Evolutionary conservation across 2,888 invertebrate genomes (phyloP), one percentile per base, ranked within the genome.

Genomic region (Sisyra nigra): DNA sequence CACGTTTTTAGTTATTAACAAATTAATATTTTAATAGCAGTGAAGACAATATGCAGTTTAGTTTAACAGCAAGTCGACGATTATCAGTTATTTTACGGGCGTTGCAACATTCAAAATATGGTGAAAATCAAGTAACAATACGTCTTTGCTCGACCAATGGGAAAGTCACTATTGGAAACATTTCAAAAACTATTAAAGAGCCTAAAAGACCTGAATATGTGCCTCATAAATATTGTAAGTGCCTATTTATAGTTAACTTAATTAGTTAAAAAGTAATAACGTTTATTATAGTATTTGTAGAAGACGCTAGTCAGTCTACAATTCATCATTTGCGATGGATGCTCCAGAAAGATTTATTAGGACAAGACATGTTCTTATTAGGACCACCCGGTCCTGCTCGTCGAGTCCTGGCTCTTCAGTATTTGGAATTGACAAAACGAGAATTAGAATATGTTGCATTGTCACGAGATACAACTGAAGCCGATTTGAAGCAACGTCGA

Each of bases 401-500:
- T 52, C 68, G 94, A 41, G 74, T 80, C 56, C 63, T 96, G 41
- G 91, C 91, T 1, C 72, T 94, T 63, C 83, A 89, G 56, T 86
- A 86, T 63, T 69, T 92, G 53, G 89, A 96, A 61, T 58, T 96
- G 42, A 91, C 88, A 0, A 79, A 84, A 51, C 70, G 87, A 42
- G 96, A 97, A 67, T 67, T 86, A 41, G 96, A 97, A 60, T 96
- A 93, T 64, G 81, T 97, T 17, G 81, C 93, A 1, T 66, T 97
- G 13, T 93, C 93, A 18, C 69, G 96, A 49, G 97, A 97, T 57
- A 94, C 96, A 0, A 97, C 96, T 0, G 97, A 97, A 62, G 85
- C 92, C 3, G 97, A 97, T 62, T 70, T 97, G 18, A 97, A 97
- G 59, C 96, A 97, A 60, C 68, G 96, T 41, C 70, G 96, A 50